These are phyloP conservation scores for Leucania comma DNA, from an alignment of 2,888 invertebrate species.

Conservation along the genomic window DNA sequence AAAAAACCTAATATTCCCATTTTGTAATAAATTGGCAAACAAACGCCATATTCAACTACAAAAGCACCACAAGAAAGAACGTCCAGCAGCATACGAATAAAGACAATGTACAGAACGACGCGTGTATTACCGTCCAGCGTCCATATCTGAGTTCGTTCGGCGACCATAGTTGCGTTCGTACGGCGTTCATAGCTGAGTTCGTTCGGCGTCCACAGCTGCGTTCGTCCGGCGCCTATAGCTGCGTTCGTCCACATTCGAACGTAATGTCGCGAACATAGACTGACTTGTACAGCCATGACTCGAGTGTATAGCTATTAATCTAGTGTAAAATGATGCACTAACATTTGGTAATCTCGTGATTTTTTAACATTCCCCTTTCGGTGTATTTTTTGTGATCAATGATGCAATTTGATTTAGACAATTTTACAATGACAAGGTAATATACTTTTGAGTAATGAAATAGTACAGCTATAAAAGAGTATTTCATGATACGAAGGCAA, in stretches of 20 bases:
- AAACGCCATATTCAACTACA: constrained; percentile 15
- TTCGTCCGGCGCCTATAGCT: constrained; percentile 50
- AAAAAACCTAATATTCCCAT: background rate
- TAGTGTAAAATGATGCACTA: constrained; percentile 72
- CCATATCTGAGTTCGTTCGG: constrained; percentile 29
- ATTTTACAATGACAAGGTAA: background rate
- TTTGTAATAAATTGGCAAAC: background rate
- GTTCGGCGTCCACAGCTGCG: background rate
- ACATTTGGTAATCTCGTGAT: constrained; percentile 74
- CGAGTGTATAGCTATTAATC: constrained; percentile 74
- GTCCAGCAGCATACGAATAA: constrained; percentile 51
- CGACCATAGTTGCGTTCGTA: constrained; percentile 26
- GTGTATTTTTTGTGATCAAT: constrained; percentile 62
- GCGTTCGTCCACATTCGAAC: constrained; percentile 70
- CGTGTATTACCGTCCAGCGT: constrained; percentile 53
- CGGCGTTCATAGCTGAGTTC: constrained; percentile 18
- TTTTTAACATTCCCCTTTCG: constrained; percentile 61
- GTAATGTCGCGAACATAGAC: constrained; percentile 86
- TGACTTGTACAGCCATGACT: constrained; percentile 88
- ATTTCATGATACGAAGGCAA: background rate
- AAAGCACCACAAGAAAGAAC: constrained; percentile 40
- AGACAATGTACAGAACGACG: constrained; percentile 63
- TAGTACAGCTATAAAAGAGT: too few species aligned
- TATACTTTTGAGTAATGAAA: constrained; percentile 1
- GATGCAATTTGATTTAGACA: background rate